These are phyloP conservation scores for Cerastoderma edule DNA, from an alignment of 2,888 invertebrate genomes.

Conservation along the genomic window DNA sequence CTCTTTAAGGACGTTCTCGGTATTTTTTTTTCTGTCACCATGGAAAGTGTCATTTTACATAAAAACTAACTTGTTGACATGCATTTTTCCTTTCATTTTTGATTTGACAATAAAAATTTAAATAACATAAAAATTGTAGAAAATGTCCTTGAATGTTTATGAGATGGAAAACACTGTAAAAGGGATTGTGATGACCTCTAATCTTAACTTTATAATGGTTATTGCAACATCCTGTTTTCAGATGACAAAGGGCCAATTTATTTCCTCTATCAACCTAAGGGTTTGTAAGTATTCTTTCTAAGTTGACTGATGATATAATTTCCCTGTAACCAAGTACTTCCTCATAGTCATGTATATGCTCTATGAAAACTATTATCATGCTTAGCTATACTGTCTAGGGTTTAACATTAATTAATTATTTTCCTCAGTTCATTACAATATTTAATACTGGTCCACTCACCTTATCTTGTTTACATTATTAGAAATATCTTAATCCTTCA, in stretches of 20 bases:
- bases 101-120: not conserved
- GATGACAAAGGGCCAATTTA: slow-evolving; percentile 42
- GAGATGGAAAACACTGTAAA: not conserved
- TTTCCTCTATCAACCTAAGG: slow-evolving; percentile 53
- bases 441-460: not conserved
- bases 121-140: not conserved
- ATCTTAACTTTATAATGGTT: not conserved
- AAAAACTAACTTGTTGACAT: not conserved
- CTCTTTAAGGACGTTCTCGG: no score
- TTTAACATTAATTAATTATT: not conserved
- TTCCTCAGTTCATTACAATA: not conserved
- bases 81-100: not conserved
- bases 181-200: not conserved
- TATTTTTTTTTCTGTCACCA: no score
- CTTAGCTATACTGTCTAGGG: not conserved
- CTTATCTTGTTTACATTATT: not conserved
- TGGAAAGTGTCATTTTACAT: no score
- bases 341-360: not conserved
- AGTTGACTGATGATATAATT: not conserved
- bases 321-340: not conserved
- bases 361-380: not conserved
- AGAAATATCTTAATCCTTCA: no score
- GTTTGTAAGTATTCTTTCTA: slow-evolving; percentile 44
- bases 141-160: not conserved
- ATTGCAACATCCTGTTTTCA: slow-evolving; percentile 12